Evolutionary conservation across 2,113 vertebrate genomes (phyloP).

Genomic region (Atrichornis clamosus): DNA sequence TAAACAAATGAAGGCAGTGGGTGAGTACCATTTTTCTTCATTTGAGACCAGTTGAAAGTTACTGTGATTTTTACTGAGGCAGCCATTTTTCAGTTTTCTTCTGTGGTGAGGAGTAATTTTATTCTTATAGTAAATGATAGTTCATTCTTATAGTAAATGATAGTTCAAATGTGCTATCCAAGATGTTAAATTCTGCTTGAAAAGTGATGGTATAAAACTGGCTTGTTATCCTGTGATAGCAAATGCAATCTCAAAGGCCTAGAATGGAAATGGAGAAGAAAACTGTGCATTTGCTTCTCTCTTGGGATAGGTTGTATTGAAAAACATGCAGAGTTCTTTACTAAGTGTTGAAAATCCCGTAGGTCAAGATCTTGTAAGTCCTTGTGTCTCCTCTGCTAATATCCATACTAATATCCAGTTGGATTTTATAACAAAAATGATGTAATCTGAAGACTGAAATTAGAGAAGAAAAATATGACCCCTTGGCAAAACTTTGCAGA

Average conservation of each 20-base stretch:
- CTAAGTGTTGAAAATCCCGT: neutral
- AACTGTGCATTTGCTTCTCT: neutral
- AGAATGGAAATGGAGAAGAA: neutral
- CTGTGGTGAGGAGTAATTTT: neutral
- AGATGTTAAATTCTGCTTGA: neutral
- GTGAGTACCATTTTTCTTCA: conserved; percentile 75
- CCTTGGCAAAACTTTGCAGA: neutral
- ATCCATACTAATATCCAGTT: neutral
- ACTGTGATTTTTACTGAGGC: neutral
- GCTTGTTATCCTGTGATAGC: neutral
- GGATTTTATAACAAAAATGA: neutral
- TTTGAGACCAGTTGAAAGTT: neutral
- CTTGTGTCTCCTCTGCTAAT: neutral
- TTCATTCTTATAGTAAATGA: neutral
- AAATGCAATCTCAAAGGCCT: neutral
- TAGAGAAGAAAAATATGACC: neutral
- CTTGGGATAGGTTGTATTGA: neutral
- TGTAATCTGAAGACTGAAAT: neutral
- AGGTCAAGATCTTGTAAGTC: neutral
- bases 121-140: neutral
- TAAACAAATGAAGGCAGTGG: conserved; percentile 98
- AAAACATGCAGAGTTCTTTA: neutral
- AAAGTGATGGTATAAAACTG: neutral
- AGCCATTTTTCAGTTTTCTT: neutral
- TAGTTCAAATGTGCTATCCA: neutral